A percentile compares a stretch with the other conserved stretches of the same genome.
phyloP scores from a whole-genome alignment of 2,113 vertebrate genomes.

The Ophiodon elongatus region DNA sequence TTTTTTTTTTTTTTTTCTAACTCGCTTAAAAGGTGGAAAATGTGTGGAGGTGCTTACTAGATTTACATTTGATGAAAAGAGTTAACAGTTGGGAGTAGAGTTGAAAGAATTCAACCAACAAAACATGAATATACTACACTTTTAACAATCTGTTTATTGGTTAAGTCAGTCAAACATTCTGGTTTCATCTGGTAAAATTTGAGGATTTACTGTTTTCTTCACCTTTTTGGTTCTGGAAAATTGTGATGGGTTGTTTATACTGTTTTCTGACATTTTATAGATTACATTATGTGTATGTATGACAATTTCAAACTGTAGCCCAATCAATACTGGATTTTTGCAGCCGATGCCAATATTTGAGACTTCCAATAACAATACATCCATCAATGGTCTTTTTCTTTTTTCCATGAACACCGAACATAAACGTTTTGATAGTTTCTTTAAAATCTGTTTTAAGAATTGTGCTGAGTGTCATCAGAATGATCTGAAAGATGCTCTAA shows the following conservation, averaged over 20 bases:
- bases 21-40: background rate
- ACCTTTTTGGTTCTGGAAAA: no score
- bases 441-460: background rate
- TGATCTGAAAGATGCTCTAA: background rate
- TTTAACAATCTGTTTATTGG: background rate
- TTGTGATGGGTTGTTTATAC: background rate
- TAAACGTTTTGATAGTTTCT: background rate
- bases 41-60: constrained; percentile 3
- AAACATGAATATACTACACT: background rate
- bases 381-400: background rate
- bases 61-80: background rate
- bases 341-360: background rate
- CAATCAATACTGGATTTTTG: background rate
- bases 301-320: background rate
- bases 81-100: background rate
- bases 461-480: background rate
- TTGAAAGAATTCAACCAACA: background rate
- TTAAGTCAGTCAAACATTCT: background rate
- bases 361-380: background rate
- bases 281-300: background rate
- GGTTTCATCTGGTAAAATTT: background rate
- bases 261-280: background rate
- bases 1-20: constrained; percentile 4
- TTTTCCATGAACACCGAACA: background rate
- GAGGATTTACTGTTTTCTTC: background rate